These are phyloP conservation scores for Labeo catla DNA, from an alignment of 2,113 vertebrate species.

Conservation along the genomic window DNA sequence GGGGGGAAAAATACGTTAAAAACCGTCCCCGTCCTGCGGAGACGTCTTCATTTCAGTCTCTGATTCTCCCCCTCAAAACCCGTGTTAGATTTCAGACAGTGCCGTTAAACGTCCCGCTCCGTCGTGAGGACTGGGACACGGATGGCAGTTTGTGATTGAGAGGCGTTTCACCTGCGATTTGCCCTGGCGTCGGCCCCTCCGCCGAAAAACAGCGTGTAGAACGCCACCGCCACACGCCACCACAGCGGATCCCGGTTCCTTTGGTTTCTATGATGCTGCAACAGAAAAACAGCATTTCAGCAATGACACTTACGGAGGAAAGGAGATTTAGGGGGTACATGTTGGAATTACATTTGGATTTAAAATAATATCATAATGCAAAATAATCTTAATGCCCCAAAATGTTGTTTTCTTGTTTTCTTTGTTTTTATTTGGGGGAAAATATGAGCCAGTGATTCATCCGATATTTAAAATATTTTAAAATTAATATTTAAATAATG, in stretches of 20 bases:
- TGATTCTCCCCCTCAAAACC: conserved; percentile 63
- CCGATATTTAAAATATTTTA: no score
- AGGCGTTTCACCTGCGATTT: conserved; percentile 71
- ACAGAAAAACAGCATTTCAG: no score
- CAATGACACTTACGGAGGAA: no score
- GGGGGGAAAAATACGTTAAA: conserved; percentile 46
- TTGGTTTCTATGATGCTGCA: conserved; percentile 67
- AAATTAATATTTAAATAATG: no score
- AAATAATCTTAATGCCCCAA: no score
- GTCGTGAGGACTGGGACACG: conserved; percentile 47
- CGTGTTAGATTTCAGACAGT: conserved; percentile 76
- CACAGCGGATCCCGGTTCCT: background rate
- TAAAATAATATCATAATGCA: background rate
- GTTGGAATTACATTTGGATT: background rate
- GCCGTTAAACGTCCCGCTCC: conserved; percentile 67
- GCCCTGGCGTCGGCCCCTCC: conserved; percentile 65
- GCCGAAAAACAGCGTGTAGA: conserved; percentile 69
- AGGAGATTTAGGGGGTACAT: no score
- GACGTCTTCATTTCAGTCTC: conserved; percentile 51
- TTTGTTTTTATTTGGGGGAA: no score
- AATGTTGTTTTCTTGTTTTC: no score
- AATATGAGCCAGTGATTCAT: no score
- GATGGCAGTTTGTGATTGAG: background rate
- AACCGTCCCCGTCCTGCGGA: conserved; percentile 77
- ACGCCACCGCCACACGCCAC: background rate